Percentiles rank a stretch among this genome's conserved stretches.
phyloP scores from a whole-genome alignment of 2,113 vertebrate species.

The Capra hircus region DNA sequence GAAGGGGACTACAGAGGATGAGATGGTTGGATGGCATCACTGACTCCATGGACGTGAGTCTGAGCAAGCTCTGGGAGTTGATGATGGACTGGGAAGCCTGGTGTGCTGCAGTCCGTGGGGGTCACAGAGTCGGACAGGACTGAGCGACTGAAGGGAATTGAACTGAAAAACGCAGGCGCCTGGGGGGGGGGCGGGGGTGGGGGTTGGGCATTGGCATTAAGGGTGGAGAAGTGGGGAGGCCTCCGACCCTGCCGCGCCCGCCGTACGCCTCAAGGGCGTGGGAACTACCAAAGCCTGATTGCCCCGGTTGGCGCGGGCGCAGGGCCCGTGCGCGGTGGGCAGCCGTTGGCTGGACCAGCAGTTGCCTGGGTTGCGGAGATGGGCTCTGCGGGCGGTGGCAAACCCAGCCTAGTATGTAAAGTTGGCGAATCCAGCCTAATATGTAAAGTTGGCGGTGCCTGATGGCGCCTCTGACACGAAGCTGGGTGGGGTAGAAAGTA shows the following conservation, averaged over 20 bases:
- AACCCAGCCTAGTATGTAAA: slow-evolving; percentile 30
- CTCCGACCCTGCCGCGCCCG: background rate
- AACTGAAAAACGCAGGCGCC: background rate
- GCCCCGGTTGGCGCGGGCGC: background rate
- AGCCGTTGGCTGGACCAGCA: background rate
- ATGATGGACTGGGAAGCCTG: background rate
- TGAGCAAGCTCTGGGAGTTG: background rate
- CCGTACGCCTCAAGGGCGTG: accelerated
- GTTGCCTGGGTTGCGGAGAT: slow-evolving; percentile 10
- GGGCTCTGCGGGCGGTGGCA: slow-evolving; percentile 42
- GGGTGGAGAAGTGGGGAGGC: background rate
- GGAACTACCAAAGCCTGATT: slow-evolving; percentile 48
- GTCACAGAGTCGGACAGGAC: background rate
- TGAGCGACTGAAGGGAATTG: background rate
- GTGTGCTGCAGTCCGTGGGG: background rate
- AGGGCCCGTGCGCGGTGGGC: background rate
- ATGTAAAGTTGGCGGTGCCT: slow-evolving; percentile 46
- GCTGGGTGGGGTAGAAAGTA: slow-evolving; percentile 57
- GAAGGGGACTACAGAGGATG: background rate
- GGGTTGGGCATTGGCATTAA: background rate
- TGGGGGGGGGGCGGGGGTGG: background rate
- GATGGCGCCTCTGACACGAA: slow-evolving; percentile 52
- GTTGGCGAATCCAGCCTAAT: slow-evolving; percentile 4
- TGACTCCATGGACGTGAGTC: background rate
- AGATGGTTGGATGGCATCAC: background rate